Evolutionary conservation across 2,113 vertebrate genomes (phyloP), one percentile per base, ranked within the genome.

Genomic region (Diglossa brunneiventris): DNA sequence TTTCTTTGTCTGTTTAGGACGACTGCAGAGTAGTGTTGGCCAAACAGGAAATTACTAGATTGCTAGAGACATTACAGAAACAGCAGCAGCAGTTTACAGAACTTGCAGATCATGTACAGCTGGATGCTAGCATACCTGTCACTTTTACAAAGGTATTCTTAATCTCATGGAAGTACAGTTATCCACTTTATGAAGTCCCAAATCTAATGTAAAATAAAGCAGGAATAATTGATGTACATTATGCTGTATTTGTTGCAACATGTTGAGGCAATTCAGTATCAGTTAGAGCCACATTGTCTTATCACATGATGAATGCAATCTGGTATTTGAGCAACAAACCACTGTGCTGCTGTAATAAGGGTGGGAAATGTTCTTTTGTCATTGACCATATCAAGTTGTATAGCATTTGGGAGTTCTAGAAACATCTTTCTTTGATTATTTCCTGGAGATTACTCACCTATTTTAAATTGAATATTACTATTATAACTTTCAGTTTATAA

Each of bases 81-180:
- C 99, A 99, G 95, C 99, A 99, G 97, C 99, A 99, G 90, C 99
- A 99, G 92, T 99, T 99, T 96, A 99, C 99, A 11, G 99, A 99
- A 86, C 97, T 99, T 95, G 99, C 99, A 22, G 99, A 99, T 97
- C 99, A 99, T 39, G 98, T 99, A 63, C 99, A 99, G 80, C 97
- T 99, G 96, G 99, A 99, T 89, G 99, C 99, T 33, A 99, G 99
- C 77, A 99, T 99, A 97, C 99, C 99, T 47, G 99, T 99, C 88
- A 99, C 99, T 88, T 99, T 99, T 97, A 99, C 99, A 28, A 99
- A 99, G 98, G 99, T 99, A 98, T 92, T 73, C 13, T 14, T 83
- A 35, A 52, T 93, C 17, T 78, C 28, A 5, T 70, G 21, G 39
- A 47, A 90, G 28, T 33, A 63, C 3, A 81, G 4, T 22, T 83